A percentile compares a stretch with the other conserved stretches of the same genome.
phyloP scores from a whole-genome alignment of 2,888 invertebrate genomes.

The Gnatocerus cornutus region DNA sequence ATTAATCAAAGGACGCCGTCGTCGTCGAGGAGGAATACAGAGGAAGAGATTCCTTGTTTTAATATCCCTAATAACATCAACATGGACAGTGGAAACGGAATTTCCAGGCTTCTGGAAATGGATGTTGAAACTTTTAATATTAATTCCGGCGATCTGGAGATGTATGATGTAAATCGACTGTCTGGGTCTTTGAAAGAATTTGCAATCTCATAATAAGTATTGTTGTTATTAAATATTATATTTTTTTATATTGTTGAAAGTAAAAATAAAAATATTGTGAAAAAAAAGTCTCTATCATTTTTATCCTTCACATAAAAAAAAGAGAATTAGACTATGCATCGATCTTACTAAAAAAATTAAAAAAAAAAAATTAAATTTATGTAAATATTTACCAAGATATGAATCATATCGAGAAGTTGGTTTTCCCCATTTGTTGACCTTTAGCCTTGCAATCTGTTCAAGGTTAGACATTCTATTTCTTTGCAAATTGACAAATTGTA shows the following conservation, averaged over 20 bases:
- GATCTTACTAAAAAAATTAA: too few relatives aligned
- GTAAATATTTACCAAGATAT: not conserved
- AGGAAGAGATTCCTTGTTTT: not conserved
- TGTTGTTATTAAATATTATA: constrained; percentile 8
- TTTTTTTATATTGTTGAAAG: constrained; percentile 5
- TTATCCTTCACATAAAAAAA: not conserved
- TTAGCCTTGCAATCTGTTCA: constrained; percentile 1
- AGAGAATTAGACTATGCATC: too few relatives aligned
- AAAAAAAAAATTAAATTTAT: not conserved
- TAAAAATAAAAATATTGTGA: not conserved
- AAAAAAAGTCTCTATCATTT: not conserved
- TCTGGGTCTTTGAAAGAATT: constrained; percentile 16
- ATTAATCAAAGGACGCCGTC: not conserved
- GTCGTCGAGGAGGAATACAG: not conserved
- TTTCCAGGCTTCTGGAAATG: constrained; percentile 8
- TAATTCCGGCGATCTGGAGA: constrained; percentile 31
- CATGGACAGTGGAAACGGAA: constrained; percentile 5
- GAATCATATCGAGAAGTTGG: not conserved
- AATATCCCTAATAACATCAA: constrained; percentile 2
- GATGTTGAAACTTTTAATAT: constrained; percentile 24
- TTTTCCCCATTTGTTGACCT: constrained; percentile 8
- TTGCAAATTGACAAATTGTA: not conserved
- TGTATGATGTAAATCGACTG: constrained; percentile 8
- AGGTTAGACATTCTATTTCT: not conserved
- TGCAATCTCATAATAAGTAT: not conserved